Percentiles rank a stretch among this genome's conserved stretches.
Evolutionary conservation across 23 tunicate species (phyloP).

Genomic region (Halocynthia aurantium): DNA sequence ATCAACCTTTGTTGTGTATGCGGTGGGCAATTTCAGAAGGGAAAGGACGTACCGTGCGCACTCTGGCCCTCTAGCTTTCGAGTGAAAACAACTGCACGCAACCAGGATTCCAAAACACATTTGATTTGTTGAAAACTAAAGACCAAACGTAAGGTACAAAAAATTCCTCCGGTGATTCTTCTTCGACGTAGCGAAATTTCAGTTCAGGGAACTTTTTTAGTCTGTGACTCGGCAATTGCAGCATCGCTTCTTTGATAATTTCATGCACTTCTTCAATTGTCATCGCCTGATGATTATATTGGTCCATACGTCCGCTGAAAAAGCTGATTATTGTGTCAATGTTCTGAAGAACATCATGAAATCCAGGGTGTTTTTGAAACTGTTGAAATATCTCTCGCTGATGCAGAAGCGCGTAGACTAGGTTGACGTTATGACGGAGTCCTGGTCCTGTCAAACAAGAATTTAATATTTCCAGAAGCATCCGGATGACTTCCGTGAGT

Average conservation of each 20-base stretch:
- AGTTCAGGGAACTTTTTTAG: slow-evolving; percentile 75
- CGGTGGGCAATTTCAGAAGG: too few species aligned
- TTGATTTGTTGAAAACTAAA: slow-evolving; percentile 67
- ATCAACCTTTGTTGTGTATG: too few species aligned
- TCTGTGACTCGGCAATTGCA: slow-evolving; percentile 75
- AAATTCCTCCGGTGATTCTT: slow-evolving; percentile 88
- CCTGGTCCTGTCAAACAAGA: slow-evolving; percentile 64
- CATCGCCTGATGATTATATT: slow-evolving; percentile 34
- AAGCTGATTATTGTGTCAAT: slow-evolving; percentile 70
- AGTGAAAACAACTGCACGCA: slow-evolving; percentile 76
- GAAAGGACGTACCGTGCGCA: too few species aligned
- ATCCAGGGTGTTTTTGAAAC: slow-evolving; percentile 35
- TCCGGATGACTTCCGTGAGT: slow-evolving; percentile 60
- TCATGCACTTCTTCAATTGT: slow-evolving; percentile 55
- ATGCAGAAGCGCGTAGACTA: slow-evolving; percentile 79
- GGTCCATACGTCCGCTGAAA: slow-evolving; percentile 47
- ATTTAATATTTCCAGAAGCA: slow-evolving; percentile 87
- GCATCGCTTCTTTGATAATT: slow-evolving; percentile 54
- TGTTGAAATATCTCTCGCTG: slow-evolving; percentile 44
- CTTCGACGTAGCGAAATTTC: slow-evolving; percentile 89
- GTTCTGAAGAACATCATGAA: slow-evolving; percentile 81
- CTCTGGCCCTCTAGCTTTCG: slow-evolving; percentile 17
- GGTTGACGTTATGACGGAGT: slow-evolving; percentile 61
- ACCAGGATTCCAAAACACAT: slow-evolving; percentile 87
- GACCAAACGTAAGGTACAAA: slow-evolving; percentile 99